Base-by-base conservation (phyloP, 2,888 invertebrate genomes). In the Thymelicus acteon region DNA sequence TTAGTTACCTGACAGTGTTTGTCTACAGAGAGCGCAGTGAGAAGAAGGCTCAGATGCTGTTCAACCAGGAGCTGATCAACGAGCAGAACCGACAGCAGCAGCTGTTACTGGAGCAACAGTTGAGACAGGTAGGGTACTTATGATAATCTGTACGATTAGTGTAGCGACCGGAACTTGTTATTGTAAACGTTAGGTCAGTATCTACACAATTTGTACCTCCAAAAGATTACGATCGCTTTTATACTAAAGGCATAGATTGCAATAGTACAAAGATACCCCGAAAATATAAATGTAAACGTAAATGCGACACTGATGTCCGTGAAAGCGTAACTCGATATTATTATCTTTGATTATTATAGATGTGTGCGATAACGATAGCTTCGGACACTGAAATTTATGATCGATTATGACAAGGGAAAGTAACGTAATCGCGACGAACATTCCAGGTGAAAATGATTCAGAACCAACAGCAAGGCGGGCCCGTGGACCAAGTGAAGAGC, bases 1-100 rank as follows among this genome's bases (percentile, higher is more conserved):
- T 31, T 12, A 31, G 6, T 15, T 10, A 44, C n/a, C 49, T 63
- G 6, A 12, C 12, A 24, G n/a, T 54, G 54, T 70, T 71, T 78
- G 72, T 74, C 72, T 73, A 76, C 74, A 95, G 95, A 77, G 95
- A 95, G 82, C 91, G 95, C 70, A 93, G 94, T 71, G 95, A 95
- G 82, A 94, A 95, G 80, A 95, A 95, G 79, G 94, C 94, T 0
- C 95, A 95, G 83, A 92, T 95, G 87, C 91, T 95, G 80, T 92
- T 95, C 79, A 95, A 95, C 81, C 95, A 95, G 77, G 95, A 95
- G 82, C 91, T 94, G 75, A 88, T 93, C 85, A 95, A 87, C 76
- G 95, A 86, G 85, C 95, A 82, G 80, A 95, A 89, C 82, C 88
- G 90, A 74, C 95, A 88, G 87, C 94, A 87, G 80, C 94, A 84